Percentiles rank a stretch among this genome's conserved stretches.
phyloP scores from a whole-genome alignment of 1,140 invertebrate species.

The Cydia fagiglandana region DNA sequence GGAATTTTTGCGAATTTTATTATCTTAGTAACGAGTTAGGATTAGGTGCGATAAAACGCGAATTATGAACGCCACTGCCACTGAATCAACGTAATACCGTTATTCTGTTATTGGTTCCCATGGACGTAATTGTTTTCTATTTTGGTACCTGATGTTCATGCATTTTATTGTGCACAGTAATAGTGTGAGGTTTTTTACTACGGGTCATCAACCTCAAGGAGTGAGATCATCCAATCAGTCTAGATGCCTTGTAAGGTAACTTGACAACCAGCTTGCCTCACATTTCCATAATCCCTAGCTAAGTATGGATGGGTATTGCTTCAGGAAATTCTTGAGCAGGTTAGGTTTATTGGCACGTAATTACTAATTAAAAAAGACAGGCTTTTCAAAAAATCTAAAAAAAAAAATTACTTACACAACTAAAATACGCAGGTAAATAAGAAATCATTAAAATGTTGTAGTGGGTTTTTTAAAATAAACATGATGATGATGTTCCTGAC shows the following conservation, averaged over 20 bases:
- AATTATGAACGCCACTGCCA: not conserved
- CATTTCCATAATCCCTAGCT: constrained; percentile 9
- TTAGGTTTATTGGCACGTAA: not conserved
- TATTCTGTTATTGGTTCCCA: not conserved
- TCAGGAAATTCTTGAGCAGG: not conserved
- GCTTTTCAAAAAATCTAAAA: too few relatives aligned
- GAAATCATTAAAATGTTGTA: too few relatives aligned
- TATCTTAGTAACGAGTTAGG: too few relatives aligned
- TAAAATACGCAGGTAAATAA: too few relatives aligned
- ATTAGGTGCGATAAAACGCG: not conserved
- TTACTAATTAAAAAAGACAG: too few relatives aligned
- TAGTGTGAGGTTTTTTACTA: not conserved
- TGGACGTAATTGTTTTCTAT: constrained; percentile 12
- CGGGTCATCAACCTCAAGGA: constrained; percentile 6
- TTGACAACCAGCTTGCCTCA: constrained; percentile 12
- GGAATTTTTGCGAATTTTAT: too few relatives aligned
- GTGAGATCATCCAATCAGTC: constrained; percentile 23
- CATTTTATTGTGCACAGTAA: not conserved
- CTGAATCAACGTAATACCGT: not conserved
- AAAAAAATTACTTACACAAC: too few relatives aligned
- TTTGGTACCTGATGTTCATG: not conserved
- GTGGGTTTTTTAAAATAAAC: too few relatives aligned
- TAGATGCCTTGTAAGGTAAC: constrained; percentile 20
- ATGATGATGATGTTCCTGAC: too few relatives aligned
- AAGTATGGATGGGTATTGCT: not conserved